Percentiles rank a stretch among this genome's conserved stretches.
Conservation (phyloP, 2,113 vertebrate genomes). For the Callionymus lyra region DNA sequence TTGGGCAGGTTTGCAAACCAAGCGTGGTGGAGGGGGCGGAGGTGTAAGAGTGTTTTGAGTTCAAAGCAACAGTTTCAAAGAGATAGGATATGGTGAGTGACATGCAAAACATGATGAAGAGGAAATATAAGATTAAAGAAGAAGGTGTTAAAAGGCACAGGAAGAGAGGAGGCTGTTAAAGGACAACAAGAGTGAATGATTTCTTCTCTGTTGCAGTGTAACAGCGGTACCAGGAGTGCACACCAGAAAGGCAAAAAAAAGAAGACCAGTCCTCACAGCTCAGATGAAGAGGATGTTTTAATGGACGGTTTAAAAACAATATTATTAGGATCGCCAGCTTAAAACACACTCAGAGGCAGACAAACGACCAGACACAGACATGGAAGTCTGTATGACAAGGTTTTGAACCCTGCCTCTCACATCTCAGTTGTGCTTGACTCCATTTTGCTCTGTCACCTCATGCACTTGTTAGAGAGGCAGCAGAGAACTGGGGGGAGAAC, state of each 20-base stretch:
- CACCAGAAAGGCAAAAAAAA: neutral
- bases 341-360: slow-evolving; percentile 12
- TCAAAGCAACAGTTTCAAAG: slow-evolving; percentile 31
- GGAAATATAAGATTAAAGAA: slow-evolving; percentile 33
- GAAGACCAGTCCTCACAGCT: neutral
- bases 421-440: slow-evolving; percentile 48
- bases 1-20: neutral
- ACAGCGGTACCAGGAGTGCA: slow-evolving; percentile 7
- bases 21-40: slow-evolving; percentile 1
- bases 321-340: slow-evolving; percentile 3
- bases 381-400: slow-evolving; percentile 40
- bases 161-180: slow-evolving; percentile 34
- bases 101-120: slow-evolving; percentile 42
- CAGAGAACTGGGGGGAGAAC: slow-evolving; percentile 22
- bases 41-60: neutral
- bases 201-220: slow-evolving; percentile 35
- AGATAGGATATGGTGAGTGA: slow-evolving; percentile 25
- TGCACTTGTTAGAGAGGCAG: slow-evolving; percentile 43
- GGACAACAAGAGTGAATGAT: slow-evolving; percentile 42
- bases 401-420: slow-evolving; percentile 49
- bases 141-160: slow-evolving; percentile 1
- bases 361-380: slow-evolving; percentile 16
- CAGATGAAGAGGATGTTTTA: too few species aligned
- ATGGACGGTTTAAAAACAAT: too few species aligned
- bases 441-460: slow-evolving; percentile 40